These are phyloP conservation scores for Drosophila tripunctata DNA, from an alignment of 2,888 invertebrate genomes.

Conservation along the genomic window DNA sequence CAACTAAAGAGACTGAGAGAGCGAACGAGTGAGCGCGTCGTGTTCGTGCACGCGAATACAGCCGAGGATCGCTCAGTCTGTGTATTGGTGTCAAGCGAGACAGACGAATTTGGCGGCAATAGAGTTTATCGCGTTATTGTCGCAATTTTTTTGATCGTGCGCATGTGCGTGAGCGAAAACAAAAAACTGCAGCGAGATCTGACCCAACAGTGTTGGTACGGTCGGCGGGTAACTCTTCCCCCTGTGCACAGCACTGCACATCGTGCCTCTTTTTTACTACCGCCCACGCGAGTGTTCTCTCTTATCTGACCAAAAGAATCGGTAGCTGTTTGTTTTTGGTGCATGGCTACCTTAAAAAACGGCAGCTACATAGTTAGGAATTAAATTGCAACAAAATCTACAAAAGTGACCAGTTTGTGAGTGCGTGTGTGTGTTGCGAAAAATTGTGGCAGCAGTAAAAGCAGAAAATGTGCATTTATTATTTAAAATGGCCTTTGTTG, in stretches of 20 bases:
- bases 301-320: constrained; percentile 59
- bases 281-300: constrained; percentile 46
- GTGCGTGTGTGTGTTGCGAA: constrained; percentile 21
- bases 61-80: constrained; percentile 58
- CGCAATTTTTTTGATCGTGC: constrained; percentile 34
- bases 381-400: constrained; percentile 45
- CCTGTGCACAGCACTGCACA: not conserved
- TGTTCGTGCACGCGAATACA: constrained; percentile 28
- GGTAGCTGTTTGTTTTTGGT: constrained; percentile 45
- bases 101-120: constrained; percentile 47
- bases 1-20: not conserved
- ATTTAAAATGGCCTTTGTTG: constrained; percentile 61
- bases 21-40: constrained; percentile 24
- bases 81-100: constrained; percentile 55
- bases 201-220: constrained; percentile 16
- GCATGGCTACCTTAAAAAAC: constrained; percentile 59
- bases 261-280: not conserved
- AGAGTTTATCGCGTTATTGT: constrained; percentile 13
- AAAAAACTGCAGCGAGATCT: constrained; percentile 36
- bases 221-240: not conserved
- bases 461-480: constrained; percentile 69
- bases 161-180: constrained; percentile 25
- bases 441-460: constrained; percentile 39
- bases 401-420: constrained; percentile 35
- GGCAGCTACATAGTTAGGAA: constrained; percentile 60